Percentiles rank a stretch among this genome's conserved stretches.
Conservation (phyloP, 2,888 invertebrate species). For the Caenorhabditis drosophilae region DNA sequence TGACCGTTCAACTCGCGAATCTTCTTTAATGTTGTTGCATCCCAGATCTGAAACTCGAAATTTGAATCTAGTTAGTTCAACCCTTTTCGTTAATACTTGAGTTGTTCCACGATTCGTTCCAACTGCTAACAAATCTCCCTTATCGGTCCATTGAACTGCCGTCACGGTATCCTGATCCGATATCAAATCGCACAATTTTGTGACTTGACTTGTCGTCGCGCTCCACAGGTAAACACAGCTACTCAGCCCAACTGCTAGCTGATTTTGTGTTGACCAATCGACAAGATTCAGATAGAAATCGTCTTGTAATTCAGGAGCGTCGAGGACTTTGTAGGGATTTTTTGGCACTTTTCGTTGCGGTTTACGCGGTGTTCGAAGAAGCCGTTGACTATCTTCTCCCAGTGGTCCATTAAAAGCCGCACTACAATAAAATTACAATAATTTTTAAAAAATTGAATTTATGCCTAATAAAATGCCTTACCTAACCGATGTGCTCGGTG, state of each 20-base stretch:
- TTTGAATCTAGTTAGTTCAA: too few species aligned
- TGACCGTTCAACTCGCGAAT: constrained; percentile 72
- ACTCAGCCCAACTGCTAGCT: constrained; percentile 93
- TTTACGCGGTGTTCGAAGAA: constrained; percentile 90
- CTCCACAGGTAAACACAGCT: constrained; percentile 99
- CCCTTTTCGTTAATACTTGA: too few species aligned
- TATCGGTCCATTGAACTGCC: constrained; percentile 97
- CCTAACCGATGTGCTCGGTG: constrained; percentile 13
- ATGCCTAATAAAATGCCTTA: too few species aligned
- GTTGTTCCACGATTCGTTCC: constrained; percentile 77
- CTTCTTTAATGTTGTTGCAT: constrained; percentile 90
- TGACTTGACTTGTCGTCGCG: constrained; percentile 95
- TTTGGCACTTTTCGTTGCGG: constrained; percentile 97
- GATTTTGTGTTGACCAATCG: constrained; percentile 98
- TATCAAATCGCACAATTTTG: constrained; percentile 89
- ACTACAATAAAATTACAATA: background rate
- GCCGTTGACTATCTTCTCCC: constrained; percentile 90
- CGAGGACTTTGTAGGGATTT: constrained; percentile 93
- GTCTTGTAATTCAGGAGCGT: constrained; percentile 95
- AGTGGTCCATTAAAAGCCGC: constrained; percentile 79
- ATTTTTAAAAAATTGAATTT: background rate
- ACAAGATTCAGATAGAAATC: constrained; percentile 98
- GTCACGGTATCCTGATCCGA: constrained; percentile 90
- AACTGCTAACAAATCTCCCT: constrained; percentile 94
- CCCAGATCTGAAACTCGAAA: constrained; percentile 94